phyloP scores from a whole-genome alignment of 2,113 vertebrate genomes.

The Leptocoma aspasia region DNA sequence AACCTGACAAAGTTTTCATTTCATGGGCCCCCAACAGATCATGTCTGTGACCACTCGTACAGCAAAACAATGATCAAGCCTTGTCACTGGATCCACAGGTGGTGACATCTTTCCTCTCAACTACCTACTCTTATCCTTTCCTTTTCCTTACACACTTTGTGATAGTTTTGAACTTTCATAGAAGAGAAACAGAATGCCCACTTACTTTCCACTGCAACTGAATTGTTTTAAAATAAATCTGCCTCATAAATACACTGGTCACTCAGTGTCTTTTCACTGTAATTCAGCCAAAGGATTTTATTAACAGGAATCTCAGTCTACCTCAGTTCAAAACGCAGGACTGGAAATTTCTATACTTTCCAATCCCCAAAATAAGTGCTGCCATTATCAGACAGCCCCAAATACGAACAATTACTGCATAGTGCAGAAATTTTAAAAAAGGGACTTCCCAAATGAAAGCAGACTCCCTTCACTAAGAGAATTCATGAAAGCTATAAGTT shows the following conservation, averaged over 20 bases:
- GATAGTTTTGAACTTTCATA: not conserved
- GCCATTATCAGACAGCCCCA: not conserved
- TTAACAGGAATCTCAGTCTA: not conserved
- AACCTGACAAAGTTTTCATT: not conserved
- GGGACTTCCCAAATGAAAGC: not conserved
- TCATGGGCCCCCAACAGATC: rapidly evolving
- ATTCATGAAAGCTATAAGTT: not conserved
- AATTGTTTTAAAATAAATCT: not conserved
- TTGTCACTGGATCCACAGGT: not conserved
- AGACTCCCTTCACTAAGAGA: not conserved
- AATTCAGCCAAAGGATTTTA: not conserved
- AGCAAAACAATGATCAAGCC: not conserved
- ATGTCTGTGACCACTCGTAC: rapidly evolving
- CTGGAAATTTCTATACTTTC: too few species aligned
- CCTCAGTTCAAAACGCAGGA: too few species aligned
- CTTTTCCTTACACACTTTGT: not conserved
- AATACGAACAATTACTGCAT: not conserved
- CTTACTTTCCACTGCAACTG: not conserved
- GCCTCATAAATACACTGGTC: not conserved
- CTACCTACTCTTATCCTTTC: not conserved
- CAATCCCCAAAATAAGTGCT: not conserved
- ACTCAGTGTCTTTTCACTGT: not conserved
- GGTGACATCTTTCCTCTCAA: not conserved
- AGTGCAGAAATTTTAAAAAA: not conserved
- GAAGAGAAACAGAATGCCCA: not conserved